These are phyloP conservation scores for Lophotriccus pileatus DNA, from an alignment of 2,797 vertebrate genomes.

Conservation along the genomic window DNA sequence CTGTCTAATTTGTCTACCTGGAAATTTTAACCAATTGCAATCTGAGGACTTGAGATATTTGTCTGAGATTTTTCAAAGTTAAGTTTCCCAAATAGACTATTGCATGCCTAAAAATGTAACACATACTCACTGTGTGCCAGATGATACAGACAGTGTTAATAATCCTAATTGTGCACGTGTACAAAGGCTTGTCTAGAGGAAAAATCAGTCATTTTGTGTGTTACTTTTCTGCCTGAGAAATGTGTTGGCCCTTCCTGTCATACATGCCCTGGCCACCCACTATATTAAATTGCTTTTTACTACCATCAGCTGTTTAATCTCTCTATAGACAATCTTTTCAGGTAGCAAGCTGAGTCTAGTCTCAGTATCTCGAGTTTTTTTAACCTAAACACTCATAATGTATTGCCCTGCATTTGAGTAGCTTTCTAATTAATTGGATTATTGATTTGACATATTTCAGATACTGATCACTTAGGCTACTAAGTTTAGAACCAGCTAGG, in stretches of 20 bases:
- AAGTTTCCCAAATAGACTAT: not conserved
- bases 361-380: not conserved
- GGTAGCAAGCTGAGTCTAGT: not conserved
- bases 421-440: constrained; percentile 33
- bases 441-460: not conserved
- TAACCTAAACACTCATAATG: not conserved
- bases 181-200: not conserved
- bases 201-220: not conserved
- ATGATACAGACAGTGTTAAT: not conserved
- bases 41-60: not conserved
- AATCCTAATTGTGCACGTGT: not conserved
- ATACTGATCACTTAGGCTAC: not conserved
- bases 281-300: not conserved
- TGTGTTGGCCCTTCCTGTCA: not conserved
- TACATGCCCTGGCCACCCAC: not conserved
- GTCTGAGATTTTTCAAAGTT: not conserved
- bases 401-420: not conserved
- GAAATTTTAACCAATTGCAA: not conserved
- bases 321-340: not conserved
- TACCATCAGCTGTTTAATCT: not conserved
- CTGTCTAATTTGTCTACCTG: not conserved
- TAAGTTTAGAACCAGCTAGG: not conserved
- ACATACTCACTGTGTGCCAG: not conserved
- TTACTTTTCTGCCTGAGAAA: not conserved
- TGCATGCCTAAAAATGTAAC: not conserved